Conservation (phyloP, 2,888 invertebrate species). For the Exephanes ischioxanthus region DNA sequence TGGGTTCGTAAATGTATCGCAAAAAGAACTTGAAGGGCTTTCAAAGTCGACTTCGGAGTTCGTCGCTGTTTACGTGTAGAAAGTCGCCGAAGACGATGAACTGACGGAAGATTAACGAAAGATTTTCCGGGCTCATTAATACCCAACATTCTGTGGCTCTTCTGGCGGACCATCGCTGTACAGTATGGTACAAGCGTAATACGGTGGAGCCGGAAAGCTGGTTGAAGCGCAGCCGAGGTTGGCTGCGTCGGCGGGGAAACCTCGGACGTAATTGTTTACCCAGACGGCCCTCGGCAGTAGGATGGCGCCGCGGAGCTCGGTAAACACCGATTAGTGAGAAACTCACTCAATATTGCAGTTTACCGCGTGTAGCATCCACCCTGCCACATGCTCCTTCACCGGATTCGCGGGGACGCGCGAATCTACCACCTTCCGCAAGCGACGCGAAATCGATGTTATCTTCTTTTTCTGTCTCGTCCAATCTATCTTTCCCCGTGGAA, state of each 20-base stretch:
- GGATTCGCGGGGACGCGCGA: not conserved
- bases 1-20: no score
- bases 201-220: constrained; percentile 11
- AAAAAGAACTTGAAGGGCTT: no score
- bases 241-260: constrained; percentile 31
- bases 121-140: not conserved
- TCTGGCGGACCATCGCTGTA: not conserved
- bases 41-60: no score
- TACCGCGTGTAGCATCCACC: constrained; percentile 68
- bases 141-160: not conserved
- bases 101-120: not conserved
- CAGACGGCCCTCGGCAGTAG: constrained; percentile 52
- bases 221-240: constrained; percentile 20
- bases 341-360: constrained; percentile 78
- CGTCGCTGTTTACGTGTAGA: no score
- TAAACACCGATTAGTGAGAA: constrained; percentile 77
- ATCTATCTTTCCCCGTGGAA: not conserved
- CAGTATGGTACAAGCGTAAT: not conserved
- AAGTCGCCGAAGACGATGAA: not conserved
- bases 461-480: not conserved
- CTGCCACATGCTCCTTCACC: not conserved
- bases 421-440: not conserved
- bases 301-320: constrained; percentile 43
- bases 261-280: constrained; percentile 62
- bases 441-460: constrained; percentile 8